Conservation (phyloP, 2,113 vertebrate species). For the Pelvicachromis taeniatus region DNA sequence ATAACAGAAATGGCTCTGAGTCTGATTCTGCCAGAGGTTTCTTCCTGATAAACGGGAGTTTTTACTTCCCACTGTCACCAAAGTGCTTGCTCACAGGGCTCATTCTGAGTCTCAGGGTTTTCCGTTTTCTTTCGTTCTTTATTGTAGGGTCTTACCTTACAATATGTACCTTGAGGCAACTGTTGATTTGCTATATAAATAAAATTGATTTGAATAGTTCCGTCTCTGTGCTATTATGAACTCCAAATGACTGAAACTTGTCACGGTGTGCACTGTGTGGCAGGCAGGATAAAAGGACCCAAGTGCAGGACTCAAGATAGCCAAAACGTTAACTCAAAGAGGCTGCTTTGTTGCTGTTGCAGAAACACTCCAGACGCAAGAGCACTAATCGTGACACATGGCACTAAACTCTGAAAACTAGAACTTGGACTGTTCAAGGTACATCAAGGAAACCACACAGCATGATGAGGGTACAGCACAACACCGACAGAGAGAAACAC, state of each 20-base stretch:
- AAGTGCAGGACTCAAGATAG: no score
- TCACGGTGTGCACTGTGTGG: no score
- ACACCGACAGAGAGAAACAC: no score
- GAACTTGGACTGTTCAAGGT: no score
- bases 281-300: no score
- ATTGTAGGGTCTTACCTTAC: neutral
- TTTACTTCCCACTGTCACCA: neutral
- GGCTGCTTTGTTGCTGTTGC: no score
- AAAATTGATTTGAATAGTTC: neutral
- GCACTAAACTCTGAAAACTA: no score
- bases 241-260: neutral
- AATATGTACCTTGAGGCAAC: neutral
- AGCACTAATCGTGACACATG: no score
- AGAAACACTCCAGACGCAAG: no score
- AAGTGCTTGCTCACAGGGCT: neutral
- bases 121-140: neutral
- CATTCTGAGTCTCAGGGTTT: neutral
- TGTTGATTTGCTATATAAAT: neutral
- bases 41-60: neutral
- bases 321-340: no score
- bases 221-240: neutral
- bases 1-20: neutral
- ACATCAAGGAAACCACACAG: no score
- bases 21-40: neutral
- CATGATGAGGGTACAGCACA: no score